phyloP scores from a whole-genome alignment of 2,888 invertebrate species.

The Smittia sp. region DNA sequence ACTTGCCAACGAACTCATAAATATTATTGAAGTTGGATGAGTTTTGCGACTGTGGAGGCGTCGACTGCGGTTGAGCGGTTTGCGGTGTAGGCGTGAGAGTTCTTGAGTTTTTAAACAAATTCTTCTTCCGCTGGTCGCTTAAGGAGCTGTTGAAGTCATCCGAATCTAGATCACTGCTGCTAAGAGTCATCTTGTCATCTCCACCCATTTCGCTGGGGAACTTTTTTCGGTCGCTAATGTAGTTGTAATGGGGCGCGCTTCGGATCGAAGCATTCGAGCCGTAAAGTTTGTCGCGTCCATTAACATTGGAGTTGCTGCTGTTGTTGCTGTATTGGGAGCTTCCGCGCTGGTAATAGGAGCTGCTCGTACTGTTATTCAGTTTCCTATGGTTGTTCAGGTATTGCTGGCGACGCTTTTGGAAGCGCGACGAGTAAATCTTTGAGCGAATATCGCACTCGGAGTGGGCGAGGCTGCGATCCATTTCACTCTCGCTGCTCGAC shows the following conservation, averaged over 20 bases:
- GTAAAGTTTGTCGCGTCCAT: constrained; percentile 50
- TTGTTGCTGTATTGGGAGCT: constrained; percentile 37
- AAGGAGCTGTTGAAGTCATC: constrained; percentile 48
- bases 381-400: constrained; percentile 46
- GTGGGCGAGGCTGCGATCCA: constrained; percentile 55
- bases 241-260: constrained; percentile 55
- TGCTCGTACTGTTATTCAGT: neutral
- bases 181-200: constrained; percentile 42
- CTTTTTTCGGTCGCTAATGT: constrained; percentile 45
- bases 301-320: constrained; percentile 27
- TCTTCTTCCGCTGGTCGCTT: neutral
- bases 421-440: constrained; percentile 46
- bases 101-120: constrained; percentile 20
- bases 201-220: neutral
- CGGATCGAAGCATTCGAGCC: constrained; percentile 55
- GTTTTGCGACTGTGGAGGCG: constrained; percentile 18
- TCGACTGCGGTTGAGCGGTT: neutral
- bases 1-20: constrained; percentile 40
- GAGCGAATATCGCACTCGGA: constrained; percentile 59
- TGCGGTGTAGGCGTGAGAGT: constrained; percentile 37
- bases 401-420: constrained; percentile 47
- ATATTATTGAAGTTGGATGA: constrained; percentile 40
- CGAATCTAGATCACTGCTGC: constrained; percentile 42
- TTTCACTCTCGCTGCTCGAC: constrained; percentile 56
- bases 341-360: constrained; percentile 24